Evolutionary conservation across 2,113 vertebrate species (phyloP).

Genomic region (Oryzias woworae): DNA sequence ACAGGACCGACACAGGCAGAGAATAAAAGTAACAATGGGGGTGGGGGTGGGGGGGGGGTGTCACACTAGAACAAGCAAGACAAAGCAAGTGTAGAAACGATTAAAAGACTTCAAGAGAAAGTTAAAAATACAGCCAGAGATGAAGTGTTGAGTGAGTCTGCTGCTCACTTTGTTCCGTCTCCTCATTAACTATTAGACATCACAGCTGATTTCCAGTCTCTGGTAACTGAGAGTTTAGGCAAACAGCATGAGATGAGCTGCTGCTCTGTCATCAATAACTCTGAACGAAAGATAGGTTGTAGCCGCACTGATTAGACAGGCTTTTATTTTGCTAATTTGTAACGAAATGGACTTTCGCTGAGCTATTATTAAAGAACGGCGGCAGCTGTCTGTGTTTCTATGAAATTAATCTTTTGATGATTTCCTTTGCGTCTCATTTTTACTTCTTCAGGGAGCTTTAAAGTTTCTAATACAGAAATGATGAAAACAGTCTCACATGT

Average conservation of each 20-base stretch:
- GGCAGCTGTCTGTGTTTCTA: conserved; percentile 44
- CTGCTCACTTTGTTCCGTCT: conserved; percentile 56
- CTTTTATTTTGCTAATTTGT: conserved; percentile 21
- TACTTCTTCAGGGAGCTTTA: conserved; percentile 19
- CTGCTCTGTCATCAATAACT: conserved; percentile 56
- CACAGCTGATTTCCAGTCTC: conserved; percentile 53
- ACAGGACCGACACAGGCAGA: conserved; percentile 13
- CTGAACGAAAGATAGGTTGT: conserved; percentile 32
- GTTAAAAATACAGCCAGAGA: conserved; percentile 41
- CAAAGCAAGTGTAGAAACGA: conserved; percentile 27
- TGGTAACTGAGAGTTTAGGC: conserved; percentile 31
- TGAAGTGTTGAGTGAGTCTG: conserved; percentile 60
- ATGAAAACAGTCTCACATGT: conserved; percentile 36
- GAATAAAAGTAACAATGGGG: conserved; percentile 6
- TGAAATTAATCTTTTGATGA: conserved; percentile 34
- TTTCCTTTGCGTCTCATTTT: conserved; percentile 13
- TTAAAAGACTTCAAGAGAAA: conserved; percentile 39
- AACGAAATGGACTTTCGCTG: conserved; percentile 27
- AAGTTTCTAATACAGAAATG: conserved; percentile 18
- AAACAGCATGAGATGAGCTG: conserved; percentile 41
- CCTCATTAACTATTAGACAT: conserved; percentile 69
- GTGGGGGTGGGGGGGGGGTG: conserved; percentile 33
- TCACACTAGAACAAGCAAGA: conserved; percentile 13
- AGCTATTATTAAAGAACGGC: conserved; percentile 25
- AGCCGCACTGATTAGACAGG: conserved; percentile 22